Base-by-base conservation (phyloP, 2,888 invertebrate genomes). In the Argynnis bischoffii region DNA sequence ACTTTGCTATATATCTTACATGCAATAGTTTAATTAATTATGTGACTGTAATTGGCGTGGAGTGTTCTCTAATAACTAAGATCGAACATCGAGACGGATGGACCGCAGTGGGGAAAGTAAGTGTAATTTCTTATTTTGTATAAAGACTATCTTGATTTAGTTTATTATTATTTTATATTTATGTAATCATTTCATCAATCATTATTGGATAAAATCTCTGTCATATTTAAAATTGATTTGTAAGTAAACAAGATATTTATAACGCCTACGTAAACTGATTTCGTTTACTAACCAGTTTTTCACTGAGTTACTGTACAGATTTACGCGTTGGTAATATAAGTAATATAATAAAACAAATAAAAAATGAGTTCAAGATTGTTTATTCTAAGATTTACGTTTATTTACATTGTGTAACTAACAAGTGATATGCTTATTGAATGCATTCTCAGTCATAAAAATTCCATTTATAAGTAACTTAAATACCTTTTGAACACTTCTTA, bases 81-180 rank as follows among this genome's bases (percentile, higher is more conserved):
- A 60, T 64, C 51, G 55, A 67, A 69, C 66, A 77, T 72, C 78
- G 79, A 73, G 76, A 79, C 83, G 87, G 80, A 87, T 88, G 88
- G 89, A 87, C 86, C 86, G 82, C 81, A 71, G 69, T 77, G 76
- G 79, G 82, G 81, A 81, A 80, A 82, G 90, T 90, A 77, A 77
- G 88, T 84, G 76, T 69, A 74, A 77, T 60, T 70, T 66, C 60
- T 56, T 60, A 65, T 59, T 66, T 54, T 47, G n/a, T 46, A 18
- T 26, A 41, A 11, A n/a, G 26, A 35, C 31, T 26, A 14, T 16
- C 8, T 65, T 46, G 48, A n/a, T 18, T 53, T 53, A 13, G 14
- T 35, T 18, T 56, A 16, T 11, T 11, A 53, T n/a, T n/a, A 0
- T 50, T 14, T 51, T 31, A 47, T 11, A 14, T 35, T 48, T n/a